A percentile compares a stretch with the other conserved stretches of the same genome.
Conservation (phyloP, 2,113 vertebrate species). For the Charadrius vociferus region DNA sequence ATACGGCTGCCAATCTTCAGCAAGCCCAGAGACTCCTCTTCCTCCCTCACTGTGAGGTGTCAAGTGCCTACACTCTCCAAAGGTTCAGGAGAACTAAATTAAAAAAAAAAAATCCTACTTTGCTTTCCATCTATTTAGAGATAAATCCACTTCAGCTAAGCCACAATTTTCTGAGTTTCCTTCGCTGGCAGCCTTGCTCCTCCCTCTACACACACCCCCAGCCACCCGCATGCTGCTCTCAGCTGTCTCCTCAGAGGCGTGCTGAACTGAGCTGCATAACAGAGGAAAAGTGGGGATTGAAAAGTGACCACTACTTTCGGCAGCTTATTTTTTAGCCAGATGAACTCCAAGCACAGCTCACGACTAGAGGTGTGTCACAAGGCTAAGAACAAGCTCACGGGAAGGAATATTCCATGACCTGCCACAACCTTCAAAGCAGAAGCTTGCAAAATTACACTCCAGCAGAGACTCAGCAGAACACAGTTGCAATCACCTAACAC, state of each 20-base stretch:
- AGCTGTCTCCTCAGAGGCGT: not conserved
- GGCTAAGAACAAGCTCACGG: not conserved
- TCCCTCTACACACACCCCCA: not conserved
- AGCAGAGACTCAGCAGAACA: not conserved
- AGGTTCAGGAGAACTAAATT: not conserved
- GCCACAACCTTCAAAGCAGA: not conserved
- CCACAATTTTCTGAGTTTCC: not conserved
- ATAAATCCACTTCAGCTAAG: not conserved
- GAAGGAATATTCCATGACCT: not conserved
- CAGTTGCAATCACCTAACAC: fast-evolving
- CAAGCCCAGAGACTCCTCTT: not conserved
- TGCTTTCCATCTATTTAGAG: not conserved
- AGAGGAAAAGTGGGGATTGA: not conserved
- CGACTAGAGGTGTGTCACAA: fast-evolving
- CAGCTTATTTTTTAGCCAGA: not conserved
- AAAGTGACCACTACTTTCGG: not conserved
- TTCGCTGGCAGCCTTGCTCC: not conserved
- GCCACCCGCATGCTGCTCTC: fast-evolving
- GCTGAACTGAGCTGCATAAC: not conserved
- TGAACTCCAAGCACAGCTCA: not conserved
- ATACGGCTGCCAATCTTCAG: not conserved
- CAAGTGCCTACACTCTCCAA: not conserved
- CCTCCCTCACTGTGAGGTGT: not conserved
- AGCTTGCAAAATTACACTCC: not conserved
- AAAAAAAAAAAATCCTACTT: not conserved